Percentiles rank a stretch among this genome's conserved stretches.
These are phyloP conservation scores for Theonella swinhoei DNA, from an alignment of 37 sponge, comb jelly and placozoan genomes.

Conservation along the genomic window DNA sequence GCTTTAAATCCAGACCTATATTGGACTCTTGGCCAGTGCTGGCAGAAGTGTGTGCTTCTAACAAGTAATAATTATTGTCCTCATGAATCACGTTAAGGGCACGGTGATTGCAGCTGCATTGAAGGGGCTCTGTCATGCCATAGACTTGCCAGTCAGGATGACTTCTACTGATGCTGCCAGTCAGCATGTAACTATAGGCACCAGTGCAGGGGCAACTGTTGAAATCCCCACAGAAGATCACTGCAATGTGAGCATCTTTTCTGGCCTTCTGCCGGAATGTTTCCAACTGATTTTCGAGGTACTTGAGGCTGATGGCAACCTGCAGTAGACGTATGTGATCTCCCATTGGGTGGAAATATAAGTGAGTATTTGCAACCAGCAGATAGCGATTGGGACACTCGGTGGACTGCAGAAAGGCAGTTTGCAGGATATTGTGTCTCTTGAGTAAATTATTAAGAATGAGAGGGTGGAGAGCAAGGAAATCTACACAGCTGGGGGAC, in stretches of 20 bases:
- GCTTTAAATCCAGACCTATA: neutral
- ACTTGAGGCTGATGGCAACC: constrained; percentile 37
- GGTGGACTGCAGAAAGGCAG: constrained; percentile 25
- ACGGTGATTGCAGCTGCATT: constrained; percentile 29
- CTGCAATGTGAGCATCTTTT: constrained; percentile 9
- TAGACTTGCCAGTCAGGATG: constrained; percentile 70
- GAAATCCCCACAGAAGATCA: constrained; percentile 82
- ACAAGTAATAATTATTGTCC: neutral
- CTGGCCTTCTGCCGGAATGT: constrained; percentile 20
- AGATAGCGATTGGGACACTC: constrained; percentile 22
- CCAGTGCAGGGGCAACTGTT: constrained; percentile 86
- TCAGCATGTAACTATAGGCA: constrained; percentile 64
- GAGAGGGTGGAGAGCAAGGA: constrained; percentile 24
- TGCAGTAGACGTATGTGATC: constrained; percentile 84
- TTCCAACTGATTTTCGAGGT: constrained; percentile 23
- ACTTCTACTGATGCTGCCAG: constrained; percentile 18
- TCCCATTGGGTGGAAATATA: constrained; percentile 71
- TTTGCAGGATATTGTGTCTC: constrained; percentile 57
- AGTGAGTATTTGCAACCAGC: constrained; percentile 79
- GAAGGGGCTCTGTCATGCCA: constrained; percentile 18
- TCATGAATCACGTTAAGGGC: neutral
- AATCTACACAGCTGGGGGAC: constrained; percentile 18
- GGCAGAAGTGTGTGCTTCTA: no score
- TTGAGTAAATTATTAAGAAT: constrained; percentile 24
- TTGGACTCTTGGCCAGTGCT: neutral